These are phyloP conservation scores for Protomyctophum bolini DNA, from an alignment of 2,113 vertebrate species.

Conservation along the genomic window DNA sequence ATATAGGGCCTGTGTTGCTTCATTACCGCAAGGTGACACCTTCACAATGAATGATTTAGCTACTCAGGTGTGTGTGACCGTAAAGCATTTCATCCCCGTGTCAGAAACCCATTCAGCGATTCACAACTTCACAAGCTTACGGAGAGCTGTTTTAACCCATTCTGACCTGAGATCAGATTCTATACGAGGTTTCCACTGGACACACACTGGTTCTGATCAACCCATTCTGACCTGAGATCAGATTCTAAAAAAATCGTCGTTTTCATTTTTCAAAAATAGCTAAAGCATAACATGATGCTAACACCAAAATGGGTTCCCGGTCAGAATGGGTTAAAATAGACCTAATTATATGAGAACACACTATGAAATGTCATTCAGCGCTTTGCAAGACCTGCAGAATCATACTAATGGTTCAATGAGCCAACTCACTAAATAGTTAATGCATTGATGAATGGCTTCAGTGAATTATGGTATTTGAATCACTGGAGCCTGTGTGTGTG, in stretches of 20 bases:
- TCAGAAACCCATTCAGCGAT: slow-evolving; percentile 9
- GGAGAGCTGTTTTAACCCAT: slow-evolving; percentile 2
- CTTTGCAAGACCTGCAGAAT: not conserved
- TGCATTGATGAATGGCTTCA: slow-evolving; percentile 5
- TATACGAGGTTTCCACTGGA: no score
- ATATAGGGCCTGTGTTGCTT: not conserved
- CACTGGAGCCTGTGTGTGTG: not conserved
- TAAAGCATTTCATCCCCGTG: slow-evolving; percentile 3
- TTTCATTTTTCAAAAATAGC: no score
- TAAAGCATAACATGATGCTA: no score
- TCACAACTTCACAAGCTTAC: slow-evolving; percentile 3
- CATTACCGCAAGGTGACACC: slow-evolving; percentile 18
- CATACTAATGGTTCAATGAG: not conserved
- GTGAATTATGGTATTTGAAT: not conserved
- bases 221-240: no score
- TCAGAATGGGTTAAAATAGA: no score
- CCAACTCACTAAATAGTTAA: slow-evolving; percentile 1
- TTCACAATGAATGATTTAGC: slow-evolving; percentile 21
- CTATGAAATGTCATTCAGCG: slow-evolving; percentile 15
- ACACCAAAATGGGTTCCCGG: no score
- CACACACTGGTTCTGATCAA: no score
- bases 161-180: no score
- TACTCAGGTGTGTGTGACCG: not conserved
- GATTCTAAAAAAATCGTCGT: no score
- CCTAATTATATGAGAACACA: slow-evolving; percentile 14